Evolutionary conservation across 1,140 invertebrate species (phyloP), one percentile per base, ranked within the genome.

Genomic region (Mamestra configurata): DNA sequence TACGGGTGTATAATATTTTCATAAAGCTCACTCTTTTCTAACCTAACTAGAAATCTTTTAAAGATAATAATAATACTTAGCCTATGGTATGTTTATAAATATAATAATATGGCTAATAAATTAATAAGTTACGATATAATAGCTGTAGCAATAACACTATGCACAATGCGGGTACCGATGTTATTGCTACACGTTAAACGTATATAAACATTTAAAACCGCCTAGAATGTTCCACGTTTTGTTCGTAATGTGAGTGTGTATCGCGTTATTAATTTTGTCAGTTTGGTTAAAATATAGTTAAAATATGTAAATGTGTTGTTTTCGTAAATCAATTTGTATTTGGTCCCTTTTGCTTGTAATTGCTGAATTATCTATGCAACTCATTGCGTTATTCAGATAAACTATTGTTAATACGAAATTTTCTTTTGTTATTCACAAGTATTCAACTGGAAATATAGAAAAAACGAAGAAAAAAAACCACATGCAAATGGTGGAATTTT

Each of bases 341-440:
- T 94, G 92, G 93, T 93, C 93, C 93, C 93, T 94, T 94, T 92
- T 92, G 93, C 93, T 94, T 94, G 93, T 94, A 94, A 93, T 93
- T 86, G 82, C 86, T 90, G 89, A 89, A 89, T 90, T 84, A 70
- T 84, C 79, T 80, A 83, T 85, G 77, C 83, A 82, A 82, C 77
- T 85, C 79, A 87, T 84, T 84, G 85, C 79, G 77, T 82, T 73
- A 87, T 90, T 89, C 86, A 90, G 86, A 90, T 53, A 76, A 79
- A 64, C 80, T 84, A 78, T 57, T 81, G 90, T 93, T 92, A 94
- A 91, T 93, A 87, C 68, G 83, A 89, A 79, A 88, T 77, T 76
- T 77, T 76, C 40, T 75, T 79, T 83, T 90, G 88, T 92, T 92
- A 93, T 88, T 92, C 80, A 93, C 90, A 92, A 84, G 68, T 75